These are phyloP conservation scores for Cygnus buccinator DNA, from an alignment of 2,113 vertebrate species.

Conservation along the genomic window DNA sequence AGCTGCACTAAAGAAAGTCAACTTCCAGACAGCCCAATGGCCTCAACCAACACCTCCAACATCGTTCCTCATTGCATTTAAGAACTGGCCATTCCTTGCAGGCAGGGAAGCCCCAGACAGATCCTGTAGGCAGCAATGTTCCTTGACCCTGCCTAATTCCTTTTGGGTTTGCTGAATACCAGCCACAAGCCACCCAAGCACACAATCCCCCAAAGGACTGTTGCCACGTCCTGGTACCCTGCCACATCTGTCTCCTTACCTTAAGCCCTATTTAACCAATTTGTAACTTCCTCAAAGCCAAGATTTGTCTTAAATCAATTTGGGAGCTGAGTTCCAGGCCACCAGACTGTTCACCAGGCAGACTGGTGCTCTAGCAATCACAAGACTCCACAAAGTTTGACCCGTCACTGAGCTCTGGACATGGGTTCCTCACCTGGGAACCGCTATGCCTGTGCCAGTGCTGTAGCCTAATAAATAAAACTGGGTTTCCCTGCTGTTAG, in stretches of 20 bases:
- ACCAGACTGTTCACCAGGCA: neutral
- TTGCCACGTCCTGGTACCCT: neutral
- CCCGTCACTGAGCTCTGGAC: accelerated
- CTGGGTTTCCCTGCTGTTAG: neutral
- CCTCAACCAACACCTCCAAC: neutral
- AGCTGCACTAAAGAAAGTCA: neutral
- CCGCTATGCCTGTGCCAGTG: neutral
- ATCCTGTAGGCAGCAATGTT: neutral
- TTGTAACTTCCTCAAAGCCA: neutral
- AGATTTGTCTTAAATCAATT: neutral
- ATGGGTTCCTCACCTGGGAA: neutral
- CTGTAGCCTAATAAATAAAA: neutral
- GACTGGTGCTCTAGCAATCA: neutral
- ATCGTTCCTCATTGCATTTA: neutral
- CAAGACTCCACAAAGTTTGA: neutral
- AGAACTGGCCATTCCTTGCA: neutral
- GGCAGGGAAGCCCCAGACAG: neutral
- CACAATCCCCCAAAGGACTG: neutral
- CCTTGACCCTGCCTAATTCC: neutral
- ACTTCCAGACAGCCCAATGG: neutral
- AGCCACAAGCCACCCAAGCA: neutral
- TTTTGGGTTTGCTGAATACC: neutral
- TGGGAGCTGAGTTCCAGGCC: neutral
- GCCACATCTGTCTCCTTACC: neutral
- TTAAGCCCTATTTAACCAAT: neutral